Percentiles rank a stretch among this genome's conserved stretches.
phyloP scores from a whole-genome alignment of 1,140 invertebrate genomes.

The Heliothis subflexa region DNA sequence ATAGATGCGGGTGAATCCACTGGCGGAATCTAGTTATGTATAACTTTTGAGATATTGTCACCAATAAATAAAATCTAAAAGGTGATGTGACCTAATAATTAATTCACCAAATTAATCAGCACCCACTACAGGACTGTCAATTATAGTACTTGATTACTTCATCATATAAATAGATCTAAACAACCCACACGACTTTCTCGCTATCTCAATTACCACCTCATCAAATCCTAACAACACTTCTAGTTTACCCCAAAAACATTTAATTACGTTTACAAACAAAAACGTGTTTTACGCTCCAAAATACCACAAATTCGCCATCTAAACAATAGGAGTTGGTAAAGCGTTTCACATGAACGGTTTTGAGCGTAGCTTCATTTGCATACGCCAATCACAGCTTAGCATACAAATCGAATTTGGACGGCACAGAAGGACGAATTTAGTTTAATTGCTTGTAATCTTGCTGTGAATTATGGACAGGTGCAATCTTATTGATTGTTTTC shows the following conservation, averaged over 20 bases:
- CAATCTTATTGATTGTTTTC: neutral
- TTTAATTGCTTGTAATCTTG: conserved; percentile 44
- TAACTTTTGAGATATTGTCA: no score
- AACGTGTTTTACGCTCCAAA: conserved; percentile 17
- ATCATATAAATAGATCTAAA: no score
- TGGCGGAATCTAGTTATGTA: no score
- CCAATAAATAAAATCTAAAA: no score
- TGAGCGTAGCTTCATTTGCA: conserved; percentile 22
- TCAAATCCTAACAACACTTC: neutral
- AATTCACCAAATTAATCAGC: no score
- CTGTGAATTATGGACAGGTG: conserved; percentile 40
- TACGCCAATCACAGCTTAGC: conserved; percentile 47
- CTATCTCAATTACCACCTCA: no score
- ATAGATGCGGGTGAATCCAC: no score
- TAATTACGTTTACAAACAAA: conserved; percentile 7
- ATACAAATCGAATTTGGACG: conserved; percentile 42
- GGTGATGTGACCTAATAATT: no score
- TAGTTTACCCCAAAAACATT: neutral
- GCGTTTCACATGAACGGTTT: conserved; percentile 35
- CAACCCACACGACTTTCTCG: no score
- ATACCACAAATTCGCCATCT: conserved; percentile 24
- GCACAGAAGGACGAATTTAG: conserved; percentile 37
- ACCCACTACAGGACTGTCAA: no score
- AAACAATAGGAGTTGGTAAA: conserved; percentile 23
- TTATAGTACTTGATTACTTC: no score